A percentile compares a stretch with the other conserved stretches of the same genome.
Evolutionary conservation across 2,113 vertebrate species (phyloP).

Genomic region (Burhinus bistriatus): DNA sequence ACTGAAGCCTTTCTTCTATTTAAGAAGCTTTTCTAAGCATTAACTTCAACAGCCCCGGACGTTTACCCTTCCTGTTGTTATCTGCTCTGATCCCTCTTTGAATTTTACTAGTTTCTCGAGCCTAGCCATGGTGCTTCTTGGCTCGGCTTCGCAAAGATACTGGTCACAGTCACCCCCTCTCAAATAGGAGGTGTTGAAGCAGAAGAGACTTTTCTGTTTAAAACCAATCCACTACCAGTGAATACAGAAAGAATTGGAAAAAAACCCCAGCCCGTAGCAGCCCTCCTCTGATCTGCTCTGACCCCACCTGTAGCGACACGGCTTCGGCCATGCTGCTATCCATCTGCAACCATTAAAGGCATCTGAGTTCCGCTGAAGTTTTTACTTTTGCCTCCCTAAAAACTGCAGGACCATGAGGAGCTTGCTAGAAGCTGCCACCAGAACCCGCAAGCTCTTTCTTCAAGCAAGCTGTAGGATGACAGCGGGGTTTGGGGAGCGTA

Average conservation of each 20-base stretch:
- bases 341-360: background rate
- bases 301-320: background rate
- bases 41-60: background rate
- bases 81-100: background rate
- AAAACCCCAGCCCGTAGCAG: background rate
- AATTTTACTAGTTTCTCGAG: background rate
- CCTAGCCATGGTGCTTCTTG: background rate
- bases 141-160: background rate
- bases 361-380: background rate
- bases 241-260: background rate
- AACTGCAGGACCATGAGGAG: background rate
- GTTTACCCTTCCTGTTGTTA: background rate
- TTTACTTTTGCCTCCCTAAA: background rate
- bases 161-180: background rate
- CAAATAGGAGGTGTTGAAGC: background rate
- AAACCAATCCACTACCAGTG: background rate
- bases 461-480: background rate
- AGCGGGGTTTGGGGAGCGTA: rapidly evolving
- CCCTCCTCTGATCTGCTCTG: background rate
- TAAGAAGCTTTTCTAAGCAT: background rate
- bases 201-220: background rate
- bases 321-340: background rate
- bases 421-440: background rate
- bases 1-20: background rate
- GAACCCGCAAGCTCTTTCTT: background rate